Conservation (phyloP, 2,888 invertebrate species). For the Mongoloraphidia duomilia region DNA sequence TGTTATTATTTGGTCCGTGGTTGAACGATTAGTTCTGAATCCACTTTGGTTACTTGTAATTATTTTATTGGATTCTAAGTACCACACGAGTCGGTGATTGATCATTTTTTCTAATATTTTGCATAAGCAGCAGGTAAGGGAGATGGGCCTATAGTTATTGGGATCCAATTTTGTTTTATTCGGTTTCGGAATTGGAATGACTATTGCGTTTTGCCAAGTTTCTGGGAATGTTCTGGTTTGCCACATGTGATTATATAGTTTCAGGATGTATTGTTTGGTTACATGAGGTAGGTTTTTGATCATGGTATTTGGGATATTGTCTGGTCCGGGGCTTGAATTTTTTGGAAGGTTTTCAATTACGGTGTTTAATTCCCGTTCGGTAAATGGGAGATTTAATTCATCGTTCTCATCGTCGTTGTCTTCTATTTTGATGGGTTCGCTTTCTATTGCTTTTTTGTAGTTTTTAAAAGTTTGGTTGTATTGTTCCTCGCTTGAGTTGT, state of each 20-base stretch:
- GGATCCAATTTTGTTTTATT: not conserved
- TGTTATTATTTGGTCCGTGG: slow-evolving; percentile 11
- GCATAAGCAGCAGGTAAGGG: slow-evolving; percentile 4
- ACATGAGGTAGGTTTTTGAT: slow-evolving; percentile 1
- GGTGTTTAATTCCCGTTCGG: not conserved
- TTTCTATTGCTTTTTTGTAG: not conserved
- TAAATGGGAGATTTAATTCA: not conserved
- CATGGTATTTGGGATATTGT: slow-evolving; percentile 3
- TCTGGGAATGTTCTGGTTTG: not conserved
- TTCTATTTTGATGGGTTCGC: not conserved
- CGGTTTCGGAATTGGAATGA: slow-evolving; percentile 4
- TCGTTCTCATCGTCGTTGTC: not conserved
- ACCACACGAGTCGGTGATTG: slow-evolving; percentile 2
- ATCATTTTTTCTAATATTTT: slow-evolving; percentile 6
- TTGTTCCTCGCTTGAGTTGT: not conserved
- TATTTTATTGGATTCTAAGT: slow-evolving; percentile 10
- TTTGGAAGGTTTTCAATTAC: not conserved
- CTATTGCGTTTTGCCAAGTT: slow-evolving; percentile 2
- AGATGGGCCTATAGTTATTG: slow-evolving; percentile 3
- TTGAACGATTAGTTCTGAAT: slow-evolving; percentile 9
- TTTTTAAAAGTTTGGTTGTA: not conserved
- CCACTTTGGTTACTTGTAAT: slow-evolving; percentile 10
- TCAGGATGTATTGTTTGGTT: not conserved
- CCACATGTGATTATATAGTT: slow-evolving; percentile 6
- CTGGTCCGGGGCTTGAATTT: slow-evolving; percentile 2